A percentile compares a stretch with the other conserved stretches of the same genome.
These are phyloP conservation scores for Trichogramma pretiosum DNA, from an alignment of 1,140 invertebrate species.

Conservation along the genomic window DNA sequence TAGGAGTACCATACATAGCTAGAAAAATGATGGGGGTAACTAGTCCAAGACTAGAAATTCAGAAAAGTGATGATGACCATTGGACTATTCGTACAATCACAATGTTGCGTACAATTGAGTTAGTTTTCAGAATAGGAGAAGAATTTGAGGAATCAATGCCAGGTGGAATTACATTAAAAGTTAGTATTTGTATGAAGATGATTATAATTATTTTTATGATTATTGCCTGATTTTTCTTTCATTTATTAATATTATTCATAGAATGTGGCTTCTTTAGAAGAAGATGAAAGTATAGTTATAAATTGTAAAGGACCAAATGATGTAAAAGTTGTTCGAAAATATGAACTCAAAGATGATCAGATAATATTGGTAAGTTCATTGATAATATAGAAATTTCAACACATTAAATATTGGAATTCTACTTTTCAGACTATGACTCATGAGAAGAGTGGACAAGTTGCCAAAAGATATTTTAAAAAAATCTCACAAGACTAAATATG, in stretches of 20 bases:
- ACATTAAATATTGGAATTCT: constrained; percentile 10
- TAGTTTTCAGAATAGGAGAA: constrained; percentile 30
- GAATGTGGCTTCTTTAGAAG: constrained; percentile 47
- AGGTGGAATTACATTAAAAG: constrained; percentile 31
- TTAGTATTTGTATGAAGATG: not conserved
- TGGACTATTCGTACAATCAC: constrained; percentile 52
- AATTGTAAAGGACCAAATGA: constrained; percentile 45
- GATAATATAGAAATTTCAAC: not conserved
- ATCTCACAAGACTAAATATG: constrained; percentile 16
- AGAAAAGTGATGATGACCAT: constrained; percentile 42
- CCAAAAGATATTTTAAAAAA: constrained; percentile 33
- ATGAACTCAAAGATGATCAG: constrained; percentile 48
- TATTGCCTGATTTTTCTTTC: not conserved
- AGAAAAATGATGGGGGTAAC: constrained; percentile 55
- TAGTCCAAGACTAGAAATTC: constrained; percentile 51
- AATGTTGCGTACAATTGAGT: constrained; percentile 30
- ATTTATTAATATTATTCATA: constrained; percentile 25
- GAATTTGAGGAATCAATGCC: constrained; percentile 39
- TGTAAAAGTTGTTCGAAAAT: constrained; percentile 45
- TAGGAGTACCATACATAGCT: constrained; percentile 48
- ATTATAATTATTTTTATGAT: not conserved
- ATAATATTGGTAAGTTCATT: constrained; percentile 48
- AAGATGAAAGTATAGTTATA: constrained; percentile 45
- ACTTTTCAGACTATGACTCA: constrained; percentile 34
- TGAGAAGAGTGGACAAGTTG: constrained; percentile 29